A percentile compares a stretch with the other conserved stretches of the same genome.
phyloP scores from a whole-genome alignment of 2,797 vertebrate species.

The Halcyon smyrnensis region DNA sequence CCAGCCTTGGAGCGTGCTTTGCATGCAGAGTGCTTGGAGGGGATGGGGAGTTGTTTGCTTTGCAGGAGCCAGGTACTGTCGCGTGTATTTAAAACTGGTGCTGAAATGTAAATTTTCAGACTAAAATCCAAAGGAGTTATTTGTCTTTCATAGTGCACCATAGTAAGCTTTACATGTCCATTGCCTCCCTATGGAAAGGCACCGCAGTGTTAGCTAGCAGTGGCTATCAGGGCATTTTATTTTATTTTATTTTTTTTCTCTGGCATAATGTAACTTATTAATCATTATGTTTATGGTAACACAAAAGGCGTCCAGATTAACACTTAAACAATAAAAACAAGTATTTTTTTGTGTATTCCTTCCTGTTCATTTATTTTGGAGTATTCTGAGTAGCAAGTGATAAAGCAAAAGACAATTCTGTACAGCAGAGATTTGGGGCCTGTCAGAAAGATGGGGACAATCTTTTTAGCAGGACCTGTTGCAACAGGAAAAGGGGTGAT shows the following conservation, averaged over 20 bases:
- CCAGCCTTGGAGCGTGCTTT: neutral
- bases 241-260: neutral
- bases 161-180: neutral
- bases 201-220: accelerated
- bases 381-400: neutral
- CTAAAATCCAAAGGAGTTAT: neutral
- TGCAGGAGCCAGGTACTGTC: neutral
- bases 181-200: neutral
- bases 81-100: neutral
- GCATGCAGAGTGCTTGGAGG: neutral
- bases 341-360: neutral
- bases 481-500: neutral
- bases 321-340: neutral
- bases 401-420: neutral
- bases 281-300: neutral
- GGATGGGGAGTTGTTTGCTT: neutral
- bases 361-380: neutral
- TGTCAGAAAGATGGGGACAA: neutral
- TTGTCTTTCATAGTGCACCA: neutral
- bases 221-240: neutral
- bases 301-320: neutral
- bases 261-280: accelerated
- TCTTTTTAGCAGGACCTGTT: neutral
- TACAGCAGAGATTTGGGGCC: neutral
- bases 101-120: neutral